Base-by-base conservation (phyloP, 1,140 invertebrate species). In the Forficula auricularia region DNA sequence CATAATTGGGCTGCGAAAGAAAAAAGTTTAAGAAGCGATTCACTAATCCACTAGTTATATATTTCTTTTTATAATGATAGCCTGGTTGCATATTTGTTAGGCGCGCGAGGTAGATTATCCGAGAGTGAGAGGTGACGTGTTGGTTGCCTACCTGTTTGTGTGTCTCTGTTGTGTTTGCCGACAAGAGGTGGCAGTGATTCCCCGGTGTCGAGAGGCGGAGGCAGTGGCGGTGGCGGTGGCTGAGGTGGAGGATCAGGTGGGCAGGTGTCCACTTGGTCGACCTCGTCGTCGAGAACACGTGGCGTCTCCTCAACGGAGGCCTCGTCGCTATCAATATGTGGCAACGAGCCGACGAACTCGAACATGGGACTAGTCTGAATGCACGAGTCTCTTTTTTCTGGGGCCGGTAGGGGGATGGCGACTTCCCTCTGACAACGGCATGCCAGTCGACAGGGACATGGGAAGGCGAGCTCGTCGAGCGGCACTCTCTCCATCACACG, bases 251-350 rank as follows among this genome's bases (percentile, higher is more conserved):
- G 15, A 7, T 4, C 4, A 4, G 34, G 15, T 16, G 8, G 9
- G 1, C 8, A 7, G 4, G 4, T 4, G 10, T 10, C 4, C 10
- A 10, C 10, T 4, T 4, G 4, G 13, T 15, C 34, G 34, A 36
- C 13, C n/a, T 6, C 13, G n/a, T 36, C 18, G 8, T 4, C 4
- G 4, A 6, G 34, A 6, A 15, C 4, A 36, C 34, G 4, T 36
- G 4, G 4, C 4, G 34, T 36, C 4, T 15, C 13, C 18, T 14
- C 34, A 8, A n/a, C 4, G 8, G 34, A 36, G 34, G 4, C 75
- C 46, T 76, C 75, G 51, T 78, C 75, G 52, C 73, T 76, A 57
- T 78, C 75, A 49, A 78, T 78, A 56, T 78, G 75, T 36, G 69
- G 69, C 57, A 77, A 76, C 44, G 74, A 72, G n/a, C 71, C 70